These are phyloP conservation scores for Aphidius colemani DNA, from an alignment of 2,888 invertebrate genomes.

Conservation along the genomic window DNA sequence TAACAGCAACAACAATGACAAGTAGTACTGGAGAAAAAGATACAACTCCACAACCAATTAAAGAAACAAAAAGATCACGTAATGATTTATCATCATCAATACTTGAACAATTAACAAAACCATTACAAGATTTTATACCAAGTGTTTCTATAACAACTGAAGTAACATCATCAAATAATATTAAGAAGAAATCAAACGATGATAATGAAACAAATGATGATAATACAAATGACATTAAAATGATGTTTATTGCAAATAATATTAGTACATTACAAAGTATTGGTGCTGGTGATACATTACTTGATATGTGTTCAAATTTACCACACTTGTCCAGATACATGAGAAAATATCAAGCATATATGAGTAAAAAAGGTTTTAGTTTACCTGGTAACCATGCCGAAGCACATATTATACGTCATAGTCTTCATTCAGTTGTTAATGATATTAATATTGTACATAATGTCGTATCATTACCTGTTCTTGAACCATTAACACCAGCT, in stretches of 20 bases:
- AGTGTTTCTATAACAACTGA: slow-evolving; percentile 58
- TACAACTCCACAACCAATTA: slow-evolving; percentile 62
- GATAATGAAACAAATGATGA: slow-evolving; percentile 45
- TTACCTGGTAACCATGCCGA: slow-evolving; percentile 73
- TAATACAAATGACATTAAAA: slow-evolving; percentile 64
- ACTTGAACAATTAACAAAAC: slow-evolving; percentile 74
- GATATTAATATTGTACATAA: slow-evolving; percentile 84
- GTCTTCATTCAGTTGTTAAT: slow-evolving; percentile 78
- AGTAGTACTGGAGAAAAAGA: slow-evolving; percentile 62
- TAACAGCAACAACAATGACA: slow-evolving; percentile 58
- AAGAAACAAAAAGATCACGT: slow-evolving; percentile 66
- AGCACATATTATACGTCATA: slow-evolving; percentile 75
- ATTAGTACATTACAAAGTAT: slow-evolving; percentile 78
- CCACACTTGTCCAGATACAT: slow-evolving; percentile 71
- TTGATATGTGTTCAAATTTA: slow-evolving; percentile 81
- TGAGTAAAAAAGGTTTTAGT: slow-evolving; percentile 70
- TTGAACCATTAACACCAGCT: slow-evolving; percentile 86
- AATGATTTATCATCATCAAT: slow-evolving; percentile 74
- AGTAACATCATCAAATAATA: slow-evolving; percentile 52
- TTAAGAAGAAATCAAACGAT: slow-evolving; percentile 59
- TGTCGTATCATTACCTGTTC: slow-evolving; percentile 81
- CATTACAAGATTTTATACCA: slow-evolving; percentile 66
- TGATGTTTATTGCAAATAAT: slow-evolving; percentile 79
- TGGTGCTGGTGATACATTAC: slow-evolving; percentile 79
- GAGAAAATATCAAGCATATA: slow-evolving; percentile 67